Evolutionary conservation across 1,140 invertebrate genomes (phyloP).

Genomic region (Episyrphus balteatus): DNA sequence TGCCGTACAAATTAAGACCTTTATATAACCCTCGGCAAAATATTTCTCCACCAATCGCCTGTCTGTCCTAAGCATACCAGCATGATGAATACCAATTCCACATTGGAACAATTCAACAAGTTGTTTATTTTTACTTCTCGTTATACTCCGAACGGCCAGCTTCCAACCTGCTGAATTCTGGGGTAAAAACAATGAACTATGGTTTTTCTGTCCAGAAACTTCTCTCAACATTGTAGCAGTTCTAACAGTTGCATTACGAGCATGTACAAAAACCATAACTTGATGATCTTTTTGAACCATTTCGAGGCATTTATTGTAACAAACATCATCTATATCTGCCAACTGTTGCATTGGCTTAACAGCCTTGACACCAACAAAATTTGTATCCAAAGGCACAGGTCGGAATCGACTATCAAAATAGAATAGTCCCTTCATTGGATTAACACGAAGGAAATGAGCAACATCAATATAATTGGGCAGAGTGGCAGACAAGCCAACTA

Average conservation of each 20-base stretch:
- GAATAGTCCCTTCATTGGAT: constrained; percentile 85
- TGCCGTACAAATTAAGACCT: constrained; percentile 92
- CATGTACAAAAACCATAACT: constrained; percentile 99
- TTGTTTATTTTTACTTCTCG: constrained; percentile 62
- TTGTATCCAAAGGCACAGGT: constrained; percentile 87
- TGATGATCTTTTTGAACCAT: constrained; percentile 86
- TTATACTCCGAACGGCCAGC: constrained; percentile 51
- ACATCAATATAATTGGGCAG: constrained; percentile 97
- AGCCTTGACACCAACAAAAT: constrained; percentile 85
- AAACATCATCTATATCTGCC: constrained; percentile 82
- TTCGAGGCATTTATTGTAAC: constrained; percentile 84
- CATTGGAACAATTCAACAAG: constrained; percentile 70
- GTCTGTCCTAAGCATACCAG: constrained; percentile 50
- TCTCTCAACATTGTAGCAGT: constrained; percentile 74
- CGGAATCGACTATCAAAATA: constrained; percentile 96
- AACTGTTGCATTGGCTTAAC: constrained; percentile 64
- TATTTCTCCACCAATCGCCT: constrained; percentile 76
- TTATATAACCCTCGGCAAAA: constrained; percentile 79
- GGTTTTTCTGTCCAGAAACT: constrained; percentile 56
- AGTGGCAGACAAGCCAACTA: constrained; percentile 95
- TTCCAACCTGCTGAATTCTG: constrained; percentile 47
- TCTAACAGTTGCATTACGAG: constrained; percentile 85
- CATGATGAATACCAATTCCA: constrained; percentile 94
- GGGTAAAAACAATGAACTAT: constrained; percentile 56
- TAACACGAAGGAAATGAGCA: constrained; percentile 86